Conservation (phyloP, 2,888 invertebrate genomes). For the Epinotia nisella region DNA sequence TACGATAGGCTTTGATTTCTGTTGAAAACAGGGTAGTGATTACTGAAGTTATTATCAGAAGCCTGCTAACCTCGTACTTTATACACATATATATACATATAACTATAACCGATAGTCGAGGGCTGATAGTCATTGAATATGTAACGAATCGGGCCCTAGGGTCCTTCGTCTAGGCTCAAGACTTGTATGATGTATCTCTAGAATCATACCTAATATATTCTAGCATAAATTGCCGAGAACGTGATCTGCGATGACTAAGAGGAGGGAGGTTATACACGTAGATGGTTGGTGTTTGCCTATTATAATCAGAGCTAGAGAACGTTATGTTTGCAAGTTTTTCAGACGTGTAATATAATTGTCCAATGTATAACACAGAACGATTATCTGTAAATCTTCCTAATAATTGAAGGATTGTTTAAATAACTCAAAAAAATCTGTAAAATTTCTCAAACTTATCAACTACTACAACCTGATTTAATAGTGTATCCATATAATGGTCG, state of each 20-base stretch:
- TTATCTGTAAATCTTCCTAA: too few relatives aligned
- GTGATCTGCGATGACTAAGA: conserved; percentile 10
- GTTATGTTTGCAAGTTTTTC: too few relatives aligned
- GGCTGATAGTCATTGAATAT: conserved; percentile 12
- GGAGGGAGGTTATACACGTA: conserved; percentile 10
- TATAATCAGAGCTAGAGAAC: conserved; percentile 5
- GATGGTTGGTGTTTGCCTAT: background rate
- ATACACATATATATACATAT: background rate
- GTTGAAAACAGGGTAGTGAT: too few relatives aligned
- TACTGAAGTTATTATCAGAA: too few relatives aligned
- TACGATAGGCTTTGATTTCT: too few relatives aligned
- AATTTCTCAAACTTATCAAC: too few relatives aligned
- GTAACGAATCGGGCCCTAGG: conserved; percentile 7
- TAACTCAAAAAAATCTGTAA: too few relatives aligned
- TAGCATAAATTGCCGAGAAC: conserved; percentile 7
- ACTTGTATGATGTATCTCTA: conserved; percentile 2
- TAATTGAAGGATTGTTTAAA: too few relatives aligned
- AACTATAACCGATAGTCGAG: background rate
- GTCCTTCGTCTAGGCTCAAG: conserved; percentile 5
- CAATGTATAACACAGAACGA: too few relatives aligned
- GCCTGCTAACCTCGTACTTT: background rate
- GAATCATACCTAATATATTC: background rate
- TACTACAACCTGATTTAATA: too few relatives aligned
- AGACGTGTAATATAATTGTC: too few relatives aligned
- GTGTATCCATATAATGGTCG: too few relatives aligned